Evolutionary conservation across 2,888 invertebrate species (phyloP).

Genomic region (Torymus aiolomorphi): DNA sequence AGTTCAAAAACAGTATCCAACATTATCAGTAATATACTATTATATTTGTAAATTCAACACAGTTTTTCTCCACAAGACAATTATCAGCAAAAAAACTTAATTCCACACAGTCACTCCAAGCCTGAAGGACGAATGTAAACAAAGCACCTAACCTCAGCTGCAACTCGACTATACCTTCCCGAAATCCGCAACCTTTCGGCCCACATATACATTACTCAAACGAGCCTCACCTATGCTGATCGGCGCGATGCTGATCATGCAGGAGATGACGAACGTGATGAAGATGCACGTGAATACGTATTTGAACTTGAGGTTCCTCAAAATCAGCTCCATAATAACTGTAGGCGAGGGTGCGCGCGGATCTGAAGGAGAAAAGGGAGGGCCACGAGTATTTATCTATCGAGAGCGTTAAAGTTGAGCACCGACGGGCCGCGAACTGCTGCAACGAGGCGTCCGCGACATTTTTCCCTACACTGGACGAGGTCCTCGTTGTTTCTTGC

Average conservation of each 20-base stretch:
- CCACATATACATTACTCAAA: too few species aligned
- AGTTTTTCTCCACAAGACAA: not conserved
- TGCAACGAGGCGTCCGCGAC: conserved; percentile 18
- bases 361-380: not conserved
- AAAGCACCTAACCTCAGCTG: conserved; percentile 23
- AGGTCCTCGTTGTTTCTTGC: too few species aligned
- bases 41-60: not conserved
- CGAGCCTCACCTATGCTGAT: conserved; percentile 72
- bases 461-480: conserved; percentile 20
- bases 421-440: not conserved
- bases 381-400: not conserved
- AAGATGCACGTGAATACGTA: conserved; percentile 74
- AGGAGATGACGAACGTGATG: conserved; percentile 74
- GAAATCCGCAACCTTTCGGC: too few species aligned
- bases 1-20: not conserved
- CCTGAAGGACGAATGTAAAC: conserved; percentile 22
- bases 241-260: conserved; percentile 74
- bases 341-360: too few species aligned
- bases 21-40: not conserved
- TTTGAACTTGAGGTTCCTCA: conserved; percentile 69
- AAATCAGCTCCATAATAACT: conserved; percentile 65
- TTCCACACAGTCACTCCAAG: too few species aligned
- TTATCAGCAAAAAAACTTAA: not conserved
- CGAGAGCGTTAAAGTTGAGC: conserved; percentile 5
- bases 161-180: too few species aligned